Base-by-base conservation (phyloP, 2,888 invertebrate species). In the Himalopsyche tibetana region DNA sequence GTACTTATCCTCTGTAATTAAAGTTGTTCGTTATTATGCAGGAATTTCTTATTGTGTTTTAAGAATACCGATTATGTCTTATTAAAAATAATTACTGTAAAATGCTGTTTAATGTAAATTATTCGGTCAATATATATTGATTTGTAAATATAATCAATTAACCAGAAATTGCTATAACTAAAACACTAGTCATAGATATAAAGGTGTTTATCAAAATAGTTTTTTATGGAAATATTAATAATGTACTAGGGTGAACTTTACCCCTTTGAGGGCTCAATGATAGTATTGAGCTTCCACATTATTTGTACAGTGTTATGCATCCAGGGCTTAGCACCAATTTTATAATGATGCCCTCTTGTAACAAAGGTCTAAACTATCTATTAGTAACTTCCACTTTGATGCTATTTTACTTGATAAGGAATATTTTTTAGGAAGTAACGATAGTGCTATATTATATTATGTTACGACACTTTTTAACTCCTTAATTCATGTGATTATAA, bases 161-260 rank as follows among this genome's bases (percentile, higher is more conserved):
- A 36, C 36, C 74, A 74, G 74, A 74, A 74, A 12, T 63, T 74
- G 36, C 74, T 74, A 74, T 74, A 74, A 36, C 74, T 74, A 74
- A 74, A 74, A 74, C 74, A 74, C 74, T 74, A 74, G 74, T 74
- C 74, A 74, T 74, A 74, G 74, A 74, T 74, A 74, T 74, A 74
- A 74, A 74, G 36, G 74, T 74, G 74, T 74, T 36, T 74, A 74
- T 74, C 74, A 74, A 74, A 74, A 74, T 74, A 74, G 74, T 74
- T 74, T 74, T 74, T 74, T 74, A 74, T 74, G 74, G 36, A 38
- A 12, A 74, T 74, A 74, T 74, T 36, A 74, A 36, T 28, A 36
- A 74, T 36, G 36, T 74, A 74, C 74, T 74, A 74, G 74, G 74
- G 74, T 36, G 38, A 36, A 36, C 38, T 74, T 74, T 74, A 74